A percentile compares a stretch with the other conserved stretches of the same genome.
Evolutionary conservation across 2,888 invertebrate genomes (phyloP).

Genomic region (Spatulosminthurus flaviceps): DNA sequence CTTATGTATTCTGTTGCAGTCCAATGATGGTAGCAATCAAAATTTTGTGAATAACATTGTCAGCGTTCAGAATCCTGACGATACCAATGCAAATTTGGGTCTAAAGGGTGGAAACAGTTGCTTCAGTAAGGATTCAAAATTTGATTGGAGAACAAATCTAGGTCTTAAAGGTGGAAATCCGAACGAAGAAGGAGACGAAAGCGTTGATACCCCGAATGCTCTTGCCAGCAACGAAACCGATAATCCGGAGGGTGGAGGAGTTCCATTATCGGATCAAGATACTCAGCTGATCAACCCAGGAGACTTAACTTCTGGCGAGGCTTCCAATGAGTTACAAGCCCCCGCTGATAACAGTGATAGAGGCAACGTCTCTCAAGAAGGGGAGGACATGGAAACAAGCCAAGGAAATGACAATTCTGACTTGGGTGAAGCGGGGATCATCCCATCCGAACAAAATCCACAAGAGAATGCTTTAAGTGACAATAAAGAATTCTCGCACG

Average conservation of each 20-base stretch:
- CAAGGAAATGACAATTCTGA: neutral
- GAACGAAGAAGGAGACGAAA: too few relatives aligned
- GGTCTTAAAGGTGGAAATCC: too few relatives aligned
- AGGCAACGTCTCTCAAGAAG: neutral
- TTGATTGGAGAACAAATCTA: too few relatives aligned
- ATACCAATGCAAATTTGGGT: slow-evolving; percentile 17
- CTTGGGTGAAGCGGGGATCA: neutral
- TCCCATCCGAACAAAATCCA: neutral
- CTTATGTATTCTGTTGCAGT: slow-evolving; percentile 43
- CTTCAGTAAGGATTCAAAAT: too few relatives aligned
- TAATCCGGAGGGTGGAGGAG: neutral
- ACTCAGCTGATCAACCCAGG: slow-evolving; percentile 31
- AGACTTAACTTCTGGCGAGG: neutral
- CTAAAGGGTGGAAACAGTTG: slow-evolving; percentile 46
- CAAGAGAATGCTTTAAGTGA: neutral
- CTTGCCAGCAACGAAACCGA: neutral
- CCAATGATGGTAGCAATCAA: slow-evolving; percentile 37
- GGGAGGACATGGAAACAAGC: neutral
- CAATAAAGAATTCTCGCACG: neutral
- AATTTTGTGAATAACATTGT: slow-evolving; percentile 42
- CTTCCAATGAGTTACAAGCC: neutral
- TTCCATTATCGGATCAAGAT: slow-evolving; percentile 22
- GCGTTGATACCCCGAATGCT: too few relatives aligned
- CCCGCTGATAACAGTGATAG: neutral
- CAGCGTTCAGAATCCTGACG: slow-evolving; percentile 50